phyloP scores from a whole-genome alignment of 2,888 invertebrate species.

The Oxytorus armatus region DNA sequence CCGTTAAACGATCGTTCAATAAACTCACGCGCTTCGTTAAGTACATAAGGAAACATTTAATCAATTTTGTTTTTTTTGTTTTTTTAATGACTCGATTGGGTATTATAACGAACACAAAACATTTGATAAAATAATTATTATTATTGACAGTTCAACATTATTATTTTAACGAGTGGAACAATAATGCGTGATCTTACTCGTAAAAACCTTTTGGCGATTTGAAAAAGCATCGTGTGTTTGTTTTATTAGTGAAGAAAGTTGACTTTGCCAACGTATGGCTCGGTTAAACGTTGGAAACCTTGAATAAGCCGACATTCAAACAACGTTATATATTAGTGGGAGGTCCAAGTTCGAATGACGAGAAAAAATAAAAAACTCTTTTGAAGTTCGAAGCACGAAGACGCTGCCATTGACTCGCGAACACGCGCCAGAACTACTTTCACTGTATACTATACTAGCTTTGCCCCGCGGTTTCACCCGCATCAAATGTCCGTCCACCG shows the following conservation, averaged over 20 bases:
- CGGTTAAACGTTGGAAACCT: background rate
- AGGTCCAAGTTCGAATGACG: background rate
- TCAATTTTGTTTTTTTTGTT: no score
- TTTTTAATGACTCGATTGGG: background rate
- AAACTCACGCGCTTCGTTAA: background rate
- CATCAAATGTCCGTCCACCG: no score
- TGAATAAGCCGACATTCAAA: background rate
- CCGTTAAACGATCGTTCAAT: slow-evolving; percentile 4
- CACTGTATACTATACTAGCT: no score
- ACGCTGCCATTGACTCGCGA: slow-evolving; percentile 47
- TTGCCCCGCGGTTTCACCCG: no score
- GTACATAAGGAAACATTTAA: no score
- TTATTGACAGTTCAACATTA: no score
- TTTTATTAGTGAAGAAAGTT: background rate
- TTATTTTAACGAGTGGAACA: no score
- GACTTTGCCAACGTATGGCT: background rate
- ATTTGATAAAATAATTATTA: background rate
- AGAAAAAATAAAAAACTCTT: slow-evolving; percentile 11
- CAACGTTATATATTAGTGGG: background rate
- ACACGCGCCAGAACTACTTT: slow-evolving; percentile 50
- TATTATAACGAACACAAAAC: background rate
- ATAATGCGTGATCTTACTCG: no score
- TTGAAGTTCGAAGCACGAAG: slow-evolving; percentile 25
- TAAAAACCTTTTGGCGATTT: no score
- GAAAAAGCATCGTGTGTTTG: background rate